These are phyloP conservation scores for Hycleus phaleratus DNA, from an alignment of 1,140 invertebrate genomes.

Conservation along the genomic window DNA sequence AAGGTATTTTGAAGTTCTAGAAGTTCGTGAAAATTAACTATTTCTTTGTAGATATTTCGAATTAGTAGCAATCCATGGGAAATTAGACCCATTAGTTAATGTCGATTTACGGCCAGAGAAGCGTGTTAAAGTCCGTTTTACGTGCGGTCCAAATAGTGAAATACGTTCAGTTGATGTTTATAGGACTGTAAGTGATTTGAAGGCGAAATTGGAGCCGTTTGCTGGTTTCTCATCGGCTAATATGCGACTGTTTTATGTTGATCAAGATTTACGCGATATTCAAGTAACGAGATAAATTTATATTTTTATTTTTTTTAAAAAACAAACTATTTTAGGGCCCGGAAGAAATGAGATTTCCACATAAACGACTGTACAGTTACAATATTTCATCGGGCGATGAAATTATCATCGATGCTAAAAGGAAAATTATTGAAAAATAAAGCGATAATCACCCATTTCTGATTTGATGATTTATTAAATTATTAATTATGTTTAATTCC, in stretches of 20 bases:
- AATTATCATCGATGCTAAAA: conserved; percentile 77
- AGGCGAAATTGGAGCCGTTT: conserved; percentile 68
- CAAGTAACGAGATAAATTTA: conserved; percentile 34
- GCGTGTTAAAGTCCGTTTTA: conserved; percentile 75
- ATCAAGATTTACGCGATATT: conserved; percentile 59
- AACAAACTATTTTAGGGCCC: conserved; percentile 53
- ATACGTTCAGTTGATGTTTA: conserved; percentile 68
- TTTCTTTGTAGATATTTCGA: conserved; percentile 62
- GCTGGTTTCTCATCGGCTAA: conserved; percentile 69
- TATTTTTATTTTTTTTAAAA: not conserved
- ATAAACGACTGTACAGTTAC: conserved; percentile 84
- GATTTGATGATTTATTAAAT: not conserved
- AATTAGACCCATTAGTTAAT: conserved; percentile 77
- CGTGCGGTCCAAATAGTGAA: conserved; percentile 66
- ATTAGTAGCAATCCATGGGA: conserved; percentile 72
- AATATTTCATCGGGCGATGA: conserved; percentile 85
- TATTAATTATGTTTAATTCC: not conserved
- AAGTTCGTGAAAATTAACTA: not conserved
- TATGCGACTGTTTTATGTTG: conserved; percentile 81
- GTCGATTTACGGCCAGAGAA: conserved; percentile 79
- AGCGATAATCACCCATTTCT: not conserved
- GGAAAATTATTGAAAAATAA: conserved; percentile 21
- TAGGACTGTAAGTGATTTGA: conserved; percentile 69
- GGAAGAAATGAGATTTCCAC: conserved; percentile 80
- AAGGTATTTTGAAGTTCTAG: conserved; percentile 44